phyloP scores from a whole-genome alignment of 2,797 vertebrate genomes.

The Xiphorhynchus erythropygius region DNA sequence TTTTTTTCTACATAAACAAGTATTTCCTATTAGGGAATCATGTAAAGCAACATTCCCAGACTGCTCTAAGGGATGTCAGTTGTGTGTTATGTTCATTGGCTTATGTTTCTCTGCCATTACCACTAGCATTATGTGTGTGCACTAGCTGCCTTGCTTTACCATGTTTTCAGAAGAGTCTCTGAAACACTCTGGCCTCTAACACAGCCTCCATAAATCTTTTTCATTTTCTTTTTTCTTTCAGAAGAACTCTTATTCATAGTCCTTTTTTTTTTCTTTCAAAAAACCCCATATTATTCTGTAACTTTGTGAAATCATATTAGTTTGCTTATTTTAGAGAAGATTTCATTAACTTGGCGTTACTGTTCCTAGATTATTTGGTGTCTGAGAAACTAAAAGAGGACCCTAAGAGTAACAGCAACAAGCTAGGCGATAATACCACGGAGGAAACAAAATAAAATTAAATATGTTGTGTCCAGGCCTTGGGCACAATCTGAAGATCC shows the following conservation, averaged over 20 bases:
- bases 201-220: not conserved
- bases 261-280: not conserved
- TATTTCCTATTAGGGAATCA: not conserved
- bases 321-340: not conserved
- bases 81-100: rapidly evolving
- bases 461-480: not conserved
- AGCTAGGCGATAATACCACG: not conserved
- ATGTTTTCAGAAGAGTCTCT: not conserved
- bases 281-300: not conserved
- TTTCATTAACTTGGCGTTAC: not conserved
- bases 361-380: not conserved
- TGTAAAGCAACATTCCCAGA: not conserved
- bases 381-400: not conserved
- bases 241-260: not conserved
- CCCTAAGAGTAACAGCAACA: not conserved
- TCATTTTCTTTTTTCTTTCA: not conserved
- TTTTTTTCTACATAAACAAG: not conserved
- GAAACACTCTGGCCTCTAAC: not conserved
- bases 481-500: not conserved
- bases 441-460: not conserved
- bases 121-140: not conserved
- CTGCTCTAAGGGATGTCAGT: not conserved
- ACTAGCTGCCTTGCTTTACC: not conserved
- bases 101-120: not conserved
- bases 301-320: not conserved